Evolutionary conservation across 2,888 invertebrate species (phyloP).

Genomic region (Coenonympha glycerion): DNA sequence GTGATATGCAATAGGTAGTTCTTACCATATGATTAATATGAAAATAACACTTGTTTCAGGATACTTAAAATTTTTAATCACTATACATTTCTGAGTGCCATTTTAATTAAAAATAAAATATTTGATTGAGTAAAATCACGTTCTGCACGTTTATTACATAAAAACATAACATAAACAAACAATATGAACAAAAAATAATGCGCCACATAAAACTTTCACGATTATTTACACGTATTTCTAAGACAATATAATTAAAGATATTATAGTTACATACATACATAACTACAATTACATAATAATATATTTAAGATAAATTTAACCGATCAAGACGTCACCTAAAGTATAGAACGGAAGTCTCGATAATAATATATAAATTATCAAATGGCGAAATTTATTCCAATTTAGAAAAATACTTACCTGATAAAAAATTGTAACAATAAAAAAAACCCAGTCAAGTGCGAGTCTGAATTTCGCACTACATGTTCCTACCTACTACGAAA

Average conservation of each 20-base stretch:
- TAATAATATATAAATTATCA: constrained; percentile 29
- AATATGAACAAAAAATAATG: constrained; percentile 63
- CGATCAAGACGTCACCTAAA: constrained; percentile 51
- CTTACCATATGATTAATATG: too few relatives aligned
- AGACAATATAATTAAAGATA: constrained; percentile 67
- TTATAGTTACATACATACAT: constrained; percentile 72
- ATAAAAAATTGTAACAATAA: constrained; percentile 6
- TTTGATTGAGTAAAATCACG: constrained; percentile 40
- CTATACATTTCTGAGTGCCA: too few relatives aligned
- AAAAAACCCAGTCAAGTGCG: too few relatives aligned
- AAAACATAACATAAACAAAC: constrained; percentile 67
- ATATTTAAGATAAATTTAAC: constrained; percentile 61
- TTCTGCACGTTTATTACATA: constrained; percentile 56
- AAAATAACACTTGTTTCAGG: too few relatives aligned
- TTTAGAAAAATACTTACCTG: too few relatives aligned
- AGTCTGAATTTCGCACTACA: too few relatives aligned
- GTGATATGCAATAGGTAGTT: too few relatives aligned
- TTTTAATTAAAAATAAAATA: too few relatives aligned
- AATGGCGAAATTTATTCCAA: constrained; percentile 22
- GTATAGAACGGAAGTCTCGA: constrained; percentile 60
- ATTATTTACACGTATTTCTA: constrained; percentile 71
- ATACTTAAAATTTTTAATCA: too few relatives aligned
- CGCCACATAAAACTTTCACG: constrained; percentile 73
- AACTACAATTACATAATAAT: constrained; percentile 65
- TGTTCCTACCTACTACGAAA: too few relatives aligned